These are phyloP conservation scores for Pomacea canaliculata DNA, from an alignment of 2,888 invertebrate species.

Conservation along the genomic window DNA sequence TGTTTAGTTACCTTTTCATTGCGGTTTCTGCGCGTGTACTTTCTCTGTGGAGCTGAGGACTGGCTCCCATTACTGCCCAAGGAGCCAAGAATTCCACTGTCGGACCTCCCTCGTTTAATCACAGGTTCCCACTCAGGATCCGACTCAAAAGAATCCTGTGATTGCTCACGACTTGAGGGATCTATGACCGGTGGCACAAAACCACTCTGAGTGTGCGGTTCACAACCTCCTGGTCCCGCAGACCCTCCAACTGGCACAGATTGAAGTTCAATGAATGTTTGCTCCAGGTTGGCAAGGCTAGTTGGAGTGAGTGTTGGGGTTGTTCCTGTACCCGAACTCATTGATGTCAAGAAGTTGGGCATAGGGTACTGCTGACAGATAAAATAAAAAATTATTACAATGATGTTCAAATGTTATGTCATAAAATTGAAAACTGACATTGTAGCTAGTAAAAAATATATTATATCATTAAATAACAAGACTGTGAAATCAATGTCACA, in stretches of 20 bases:
- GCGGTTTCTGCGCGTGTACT: conserved; percentile 33
- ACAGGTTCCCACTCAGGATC: conserved; percentile 49
- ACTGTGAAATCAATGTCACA: too few relatives aligned
- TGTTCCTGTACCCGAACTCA: conserved; percentile 83
- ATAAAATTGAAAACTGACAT: too few relatives aligned
- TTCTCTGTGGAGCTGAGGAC: conserved; percentile 31
- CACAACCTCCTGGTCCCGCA: conserved; percentile 34
- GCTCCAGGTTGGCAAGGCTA: conserved; percentile 90
- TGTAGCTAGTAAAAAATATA: too few relatives aligned
- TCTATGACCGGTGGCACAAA: conserved; percentile 84
- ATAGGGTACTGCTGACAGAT: conserved; percentile 51
- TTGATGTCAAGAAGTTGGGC: conserved; percentile 73
- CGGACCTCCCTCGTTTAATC: conserved; percentile 34
- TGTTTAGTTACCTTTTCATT: conserved; percentile 29
- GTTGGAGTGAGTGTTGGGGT: conserved; percentile 95
- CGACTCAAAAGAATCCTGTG: conserved; percentile 46
- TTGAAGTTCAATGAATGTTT: conserved; percentile 85
- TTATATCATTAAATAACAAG: too few relatives aligned
- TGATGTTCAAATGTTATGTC: background rate
- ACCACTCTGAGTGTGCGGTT: conserved; percentile 79
- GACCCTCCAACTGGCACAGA: conserved; percentile 72
- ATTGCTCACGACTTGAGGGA: conserved; percentile 40
- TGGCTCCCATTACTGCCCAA: conserved; percentile 19
- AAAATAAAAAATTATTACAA: background rate
- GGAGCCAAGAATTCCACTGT: conserved; percentile 8